Evolutionary conservation across 2,888 invertebrate genomes (phyloP).

Genomic region (Tenthredo distinguenda): DNA sequence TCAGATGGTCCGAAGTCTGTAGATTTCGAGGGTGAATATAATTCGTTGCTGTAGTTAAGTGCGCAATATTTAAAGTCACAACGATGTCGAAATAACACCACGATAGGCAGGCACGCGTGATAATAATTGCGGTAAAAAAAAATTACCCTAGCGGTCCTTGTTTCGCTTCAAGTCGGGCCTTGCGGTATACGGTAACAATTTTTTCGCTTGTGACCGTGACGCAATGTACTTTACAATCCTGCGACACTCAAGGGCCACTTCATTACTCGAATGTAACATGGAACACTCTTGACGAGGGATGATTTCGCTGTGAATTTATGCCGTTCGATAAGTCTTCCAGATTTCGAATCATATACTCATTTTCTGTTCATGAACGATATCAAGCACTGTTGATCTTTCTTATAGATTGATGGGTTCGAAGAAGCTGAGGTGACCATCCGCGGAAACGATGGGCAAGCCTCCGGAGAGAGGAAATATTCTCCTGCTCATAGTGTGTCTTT

Average conservation of each 20-base stretch:
- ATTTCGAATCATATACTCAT: not conserved
- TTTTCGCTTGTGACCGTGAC: slow-evolving; percentile 75
- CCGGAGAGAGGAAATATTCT: slow-evolving; percentile 70
- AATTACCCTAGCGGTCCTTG: slow-evolving; percentile 75
- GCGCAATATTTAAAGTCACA: slow-evolving; percentile 2
- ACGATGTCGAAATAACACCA: slow-evolving; percentile 40
- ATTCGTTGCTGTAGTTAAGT: not conserved
- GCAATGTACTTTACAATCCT: slow-evolving; percentile 53
- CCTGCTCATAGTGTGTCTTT: slow-evolving; percentile 62
- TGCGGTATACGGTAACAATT: slow-evolving; percentile 75
- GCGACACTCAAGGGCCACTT: slow-evolving; percentile 36
- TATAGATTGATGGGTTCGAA: slow-evolving; percentile 34
- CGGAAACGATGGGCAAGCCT: slow-evolving; percentile 75
- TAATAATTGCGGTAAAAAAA: slow-evolving; percentile 72
- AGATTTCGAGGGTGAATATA: not conserved
- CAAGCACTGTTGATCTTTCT: not conserved
- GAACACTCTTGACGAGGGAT: not conserved
- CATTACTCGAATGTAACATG: not conserved
- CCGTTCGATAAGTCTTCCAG: not conserved
- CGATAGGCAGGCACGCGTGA: slow-evolving; percentile 58
- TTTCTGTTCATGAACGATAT: not conserved
- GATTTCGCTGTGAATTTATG: not conserved
- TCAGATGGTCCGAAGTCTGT: not conserved
- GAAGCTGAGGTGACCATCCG: slow-evolving; percentile 65
- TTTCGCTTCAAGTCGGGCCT: slow-evolving; percentile 59